These are phyloP conservation scores for Percina caprodes DNA, from an alignment of 2,113 vertebrate genomes.

Conservation along the genomic window DNA sequence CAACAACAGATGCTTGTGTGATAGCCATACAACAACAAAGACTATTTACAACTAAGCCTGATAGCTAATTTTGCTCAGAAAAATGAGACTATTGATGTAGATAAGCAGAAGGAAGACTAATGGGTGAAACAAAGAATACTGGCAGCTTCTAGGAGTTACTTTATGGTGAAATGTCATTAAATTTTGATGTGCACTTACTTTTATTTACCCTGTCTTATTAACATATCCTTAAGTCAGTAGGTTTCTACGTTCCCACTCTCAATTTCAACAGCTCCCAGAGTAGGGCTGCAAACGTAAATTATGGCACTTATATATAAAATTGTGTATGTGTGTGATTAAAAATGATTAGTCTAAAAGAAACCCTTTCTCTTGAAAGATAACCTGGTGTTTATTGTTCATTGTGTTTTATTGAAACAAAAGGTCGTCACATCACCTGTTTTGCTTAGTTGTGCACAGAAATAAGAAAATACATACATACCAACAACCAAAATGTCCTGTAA, in stretches of 20 bases:
- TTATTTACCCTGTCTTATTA: conserved; percentile 21
- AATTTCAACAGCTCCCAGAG: background rate
- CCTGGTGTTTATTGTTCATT: background rate
- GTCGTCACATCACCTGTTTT: background rate
- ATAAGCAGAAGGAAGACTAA: background rate
- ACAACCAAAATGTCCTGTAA: background rate
- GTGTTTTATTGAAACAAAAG: background rate
- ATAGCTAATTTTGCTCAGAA: background rate
- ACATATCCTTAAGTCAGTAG: conserved; percentile 29
- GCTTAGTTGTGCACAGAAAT: background rate
- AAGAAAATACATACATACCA: background rate
- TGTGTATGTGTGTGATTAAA: background rate
- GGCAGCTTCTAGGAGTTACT: background rate
- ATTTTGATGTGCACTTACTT: conserved; percentile 10
- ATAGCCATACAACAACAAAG: background rate
- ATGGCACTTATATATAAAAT: background rate
- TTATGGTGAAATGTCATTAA: conserved; percentile 22
- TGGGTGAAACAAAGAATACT: background rate
- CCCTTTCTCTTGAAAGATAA: background rate
- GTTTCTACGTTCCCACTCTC: background rate
- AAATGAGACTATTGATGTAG: background rate
- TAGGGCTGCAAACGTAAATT: background rate
- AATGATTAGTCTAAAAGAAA: background rate
- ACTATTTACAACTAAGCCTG: background rate
- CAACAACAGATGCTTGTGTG: background rate